Evolutionary conservation across 2,888 invertebrate genomes (phyloP), one percentile per base, ranked within the genome.

Genomic region (Micropterix aruncella): DNA sequence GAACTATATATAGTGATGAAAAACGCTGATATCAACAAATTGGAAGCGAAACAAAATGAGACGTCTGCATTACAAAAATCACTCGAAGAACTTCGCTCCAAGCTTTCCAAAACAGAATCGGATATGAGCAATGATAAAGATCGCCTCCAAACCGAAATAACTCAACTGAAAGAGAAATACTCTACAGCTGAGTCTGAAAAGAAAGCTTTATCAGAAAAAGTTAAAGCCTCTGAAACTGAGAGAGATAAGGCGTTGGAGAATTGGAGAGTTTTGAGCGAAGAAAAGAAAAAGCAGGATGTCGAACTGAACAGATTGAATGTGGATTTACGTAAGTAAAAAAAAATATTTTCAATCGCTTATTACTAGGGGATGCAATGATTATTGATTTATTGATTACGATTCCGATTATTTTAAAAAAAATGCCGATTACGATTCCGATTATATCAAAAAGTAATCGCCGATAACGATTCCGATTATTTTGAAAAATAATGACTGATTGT

Each of bases 1-100:
- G 77, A 80, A 62, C 66, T 79, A 57, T 65, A 74, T 47, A 68
- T 75, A 2, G 65, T 77, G 37, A 70, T 79, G 61, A 77, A 76
- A 58, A 77, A 77, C 53, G 70, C 72, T 27, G 77, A 77, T 44
- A 58, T 72, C 37, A 56, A 57, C 37, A 63, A 62, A 43, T 64
- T 68, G 18, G 63, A 70, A 51, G 61, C 70, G 50, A 68, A 72
- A 56, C 62, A 73, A 41, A 72, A 60, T 51, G 60, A 68, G 46
- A 62, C 71, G 51, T 63, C 58, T 41, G 62, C 64, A 55, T 57
- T 70, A 49, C 67, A 72, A 47, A 72, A 73, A 53, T 69, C 67
- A 48, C 62, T 79, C 43, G 72, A 74, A 55, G 74, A 71, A 47
- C 57, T 74, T 37, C 69, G 66, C 53, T 66, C 66, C 42, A 75